phyloP scores from a whole-genome alignment of 2,888 invertebrate genomes.

The Sarcophaga subvicina region DNA sequence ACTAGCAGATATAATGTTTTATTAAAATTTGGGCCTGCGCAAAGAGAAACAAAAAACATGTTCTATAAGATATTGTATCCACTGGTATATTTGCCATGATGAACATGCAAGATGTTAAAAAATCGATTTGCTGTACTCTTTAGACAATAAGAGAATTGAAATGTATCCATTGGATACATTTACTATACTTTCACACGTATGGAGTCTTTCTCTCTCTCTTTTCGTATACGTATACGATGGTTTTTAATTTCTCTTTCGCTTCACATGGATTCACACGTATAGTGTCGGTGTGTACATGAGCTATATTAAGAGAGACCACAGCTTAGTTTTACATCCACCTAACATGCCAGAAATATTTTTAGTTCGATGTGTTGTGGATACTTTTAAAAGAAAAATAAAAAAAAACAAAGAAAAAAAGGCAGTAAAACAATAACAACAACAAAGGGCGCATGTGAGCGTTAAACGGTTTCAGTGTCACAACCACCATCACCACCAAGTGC shows the following conservation, averaged over 20 bases:
- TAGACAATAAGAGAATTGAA: conserved; percentile 38
- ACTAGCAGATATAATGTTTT: neutral
- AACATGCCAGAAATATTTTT: conserved; percentile 5
- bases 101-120: neutral
- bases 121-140: neutral
- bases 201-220: conserved; percentile 6
- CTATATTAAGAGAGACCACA: conserved; percentile 28
- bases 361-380: conserved; percentile 39
- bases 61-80: neutral
- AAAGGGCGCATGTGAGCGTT: conserved; percentile 59
- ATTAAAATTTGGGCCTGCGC: neutral
- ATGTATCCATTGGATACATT: conserved; percentile 55
- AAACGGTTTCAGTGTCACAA: conserved; percentile 18
- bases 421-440: neutral
- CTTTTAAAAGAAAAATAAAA: conserved; percentile 24
- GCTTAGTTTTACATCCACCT: conserved; percentile 49
- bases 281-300: conserved; percentile 67
- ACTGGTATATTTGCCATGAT: too few species aligned
- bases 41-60: neutral
- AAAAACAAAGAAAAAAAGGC: neutral
- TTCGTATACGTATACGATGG: neutral
- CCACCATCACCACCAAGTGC: conserved; percentile 51
- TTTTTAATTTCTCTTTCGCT: conserved; percentile 27
- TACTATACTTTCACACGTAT: neutral
- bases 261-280: conserved; percentile 68